These are phyloP conservation scores for Hypocryptadius cinnamomeus DNA, from an alignment of 2,113 vertebrate genomes.

Conservation along the genomic window DNA sequence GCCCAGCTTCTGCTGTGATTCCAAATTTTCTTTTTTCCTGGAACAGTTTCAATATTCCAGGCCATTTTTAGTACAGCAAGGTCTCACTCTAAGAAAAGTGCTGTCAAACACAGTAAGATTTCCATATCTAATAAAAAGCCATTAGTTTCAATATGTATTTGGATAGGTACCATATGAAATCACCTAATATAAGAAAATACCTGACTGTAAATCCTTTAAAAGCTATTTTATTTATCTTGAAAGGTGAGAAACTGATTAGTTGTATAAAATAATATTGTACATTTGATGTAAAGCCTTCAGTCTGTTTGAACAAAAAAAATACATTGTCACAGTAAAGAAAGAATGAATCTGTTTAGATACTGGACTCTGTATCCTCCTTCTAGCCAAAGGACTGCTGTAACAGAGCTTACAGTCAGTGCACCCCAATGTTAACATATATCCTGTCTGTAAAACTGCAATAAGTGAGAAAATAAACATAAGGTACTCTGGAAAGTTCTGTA, in stretches of 20 bases:
- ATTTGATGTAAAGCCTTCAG: conserved; percentile 59
- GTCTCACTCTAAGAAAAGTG: background rate
- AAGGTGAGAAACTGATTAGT: conserved; percentile 53
- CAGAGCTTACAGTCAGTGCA: background rate
- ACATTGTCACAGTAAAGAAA: conserved; percentile 18
- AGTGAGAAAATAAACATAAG: background rate
- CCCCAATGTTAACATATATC: background rate
- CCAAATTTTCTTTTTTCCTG: background rate
- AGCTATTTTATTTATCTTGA: conserved; percentile 71
- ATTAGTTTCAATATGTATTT: background rate
- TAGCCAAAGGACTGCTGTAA: background rate
- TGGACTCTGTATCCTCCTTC: background rate
- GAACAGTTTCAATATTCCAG: background rate
- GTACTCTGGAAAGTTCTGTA: background rate
- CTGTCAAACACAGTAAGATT: background rate
- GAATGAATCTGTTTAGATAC: background rate
- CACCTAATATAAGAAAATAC: background rate
- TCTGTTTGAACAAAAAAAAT: conserved; percentile 32
- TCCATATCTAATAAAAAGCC: background rate
- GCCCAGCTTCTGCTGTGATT: background rate
- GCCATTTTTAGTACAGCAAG: background rate
- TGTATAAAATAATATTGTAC: conserved; percentile 65
- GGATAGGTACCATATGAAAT: background rate
- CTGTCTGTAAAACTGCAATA: conserved; percentile 25
- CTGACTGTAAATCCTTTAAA: conserved; percentile 28